These are phyloP conservation scores for Drosophila kambysellisi DNA, from an alignment of 2,888 invertebrate species.

Conservation along the genomic window DNA sequence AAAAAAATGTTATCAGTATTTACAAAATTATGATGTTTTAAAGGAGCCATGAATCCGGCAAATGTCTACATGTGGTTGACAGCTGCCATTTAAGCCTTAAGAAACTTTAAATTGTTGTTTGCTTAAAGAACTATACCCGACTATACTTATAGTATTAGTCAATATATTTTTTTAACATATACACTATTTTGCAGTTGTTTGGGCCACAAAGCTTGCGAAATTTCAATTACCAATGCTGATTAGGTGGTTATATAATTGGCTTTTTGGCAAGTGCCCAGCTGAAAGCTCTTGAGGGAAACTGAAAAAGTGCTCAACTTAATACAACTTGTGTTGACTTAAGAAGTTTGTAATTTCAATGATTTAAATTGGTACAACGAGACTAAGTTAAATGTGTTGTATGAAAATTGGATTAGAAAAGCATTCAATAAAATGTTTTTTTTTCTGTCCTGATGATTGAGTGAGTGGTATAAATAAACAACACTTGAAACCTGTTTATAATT, in stretches of 20 bases:
- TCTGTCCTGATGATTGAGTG: neutral
- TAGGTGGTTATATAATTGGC: constrained; percentile 5
- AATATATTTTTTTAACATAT: neutral
- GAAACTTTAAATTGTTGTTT: neutral
- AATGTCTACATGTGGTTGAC: neutral
- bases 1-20: too few species aligned
- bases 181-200: neutral
- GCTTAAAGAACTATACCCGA: neutral
- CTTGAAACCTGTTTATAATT: constrained; percentile 3
- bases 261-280: constrained; percentile 10
- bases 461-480: neutral
- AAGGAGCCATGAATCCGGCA: too few species aligned
- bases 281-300: neutral
- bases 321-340: neutral
- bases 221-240: constrained; percentile 25
- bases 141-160: constrained; percentile 2
- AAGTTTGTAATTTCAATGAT: neutral
- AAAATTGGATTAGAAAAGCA: neutral
- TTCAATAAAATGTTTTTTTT: too few species aligned
- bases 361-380: neutral
- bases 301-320: neutral
- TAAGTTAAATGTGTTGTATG: neutral
- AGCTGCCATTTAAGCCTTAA: neutral
- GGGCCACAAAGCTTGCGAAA: constrained; percentile 24
- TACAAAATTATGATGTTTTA: too few species aligned